Percentiles rank a stretch among this genome's conserved stretches.
These are phyloP conservation scores for Periophthalmodon schlosseri DNA, from an alignment of 2,113 vertebrate species.

Conservation along the genomic window DNA sequence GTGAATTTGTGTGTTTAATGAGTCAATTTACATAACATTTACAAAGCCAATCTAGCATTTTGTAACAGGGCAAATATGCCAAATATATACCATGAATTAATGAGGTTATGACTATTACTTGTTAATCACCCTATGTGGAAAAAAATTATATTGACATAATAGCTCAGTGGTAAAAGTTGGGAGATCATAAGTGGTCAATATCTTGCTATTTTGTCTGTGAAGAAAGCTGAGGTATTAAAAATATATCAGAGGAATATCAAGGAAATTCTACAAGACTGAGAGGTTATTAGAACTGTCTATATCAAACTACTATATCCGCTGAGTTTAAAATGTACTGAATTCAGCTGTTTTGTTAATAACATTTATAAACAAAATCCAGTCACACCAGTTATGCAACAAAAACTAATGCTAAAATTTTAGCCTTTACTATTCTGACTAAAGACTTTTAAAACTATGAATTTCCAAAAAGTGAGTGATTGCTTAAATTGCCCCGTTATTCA, in stretches of 20 bases:
- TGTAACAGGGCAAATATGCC: constrained; percentile 5
- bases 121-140: constrained; percentile 58
- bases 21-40: constrained; percentile 16
- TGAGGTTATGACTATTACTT: constrained; percentile 11
- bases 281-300: constrained; percentile 60
- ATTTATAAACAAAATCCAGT: constrained; percentile 21
- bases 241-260: background rate
- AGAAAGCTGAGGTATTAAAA: constrained; percentile 50
- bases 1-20: constrained; percentile 17
- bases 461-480: constrained; percentile 59
- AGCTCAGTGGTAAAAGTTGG: constrained; percentile 67
- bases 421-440: constrained; percentile 10
- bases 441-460: constrained; percentile 38
- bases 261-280: constrained; percentile 52
- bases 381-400: background rate
- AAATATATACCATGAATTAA: constrained; percentile 7
- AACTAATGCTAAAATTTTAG: background rate
- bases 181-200: constrained; percentile 67
- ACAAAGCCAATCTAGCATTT: constrained; percentile 8
- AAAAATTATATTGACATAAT: constrained; percentile 65
- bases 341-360: constrained; percentile 6
- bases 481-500: constrained; percentile 65
- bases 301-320: constrained; percentile 42
- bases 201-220: constrained; percentile 48
- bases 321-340: background rate